Evolutionary conservation across 1,140 invertebrate species (phyloP), one percentile per base, ranked within the genome.

Genomic region (Pogonomyrmex barbatus): DNA sequence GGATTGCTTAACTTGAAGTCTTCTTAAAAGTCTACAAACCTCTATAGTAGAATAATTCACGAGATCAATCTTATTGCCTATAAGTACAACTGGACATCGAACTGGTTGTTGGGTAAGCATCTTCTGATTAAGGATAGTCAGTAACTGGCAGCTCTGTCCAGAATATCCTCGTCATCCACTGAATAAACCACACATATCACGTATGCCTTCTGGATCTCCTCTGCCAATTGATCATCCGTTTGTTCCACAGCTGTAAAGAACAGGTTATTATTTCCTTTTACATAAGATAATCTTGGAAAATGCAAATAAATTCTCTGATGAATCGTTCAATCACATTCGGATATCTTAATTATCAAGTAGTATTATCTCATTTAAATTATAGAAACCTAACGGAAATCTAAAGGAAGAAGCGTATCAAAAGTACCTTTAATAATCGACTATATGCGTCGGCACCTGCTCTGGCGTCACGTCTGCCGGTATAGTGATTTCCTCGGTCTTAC

Each of bases 101-200:
- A 24, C 24, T 24, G 24, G 24, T 97, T 96, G 91, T 96, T 96
- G 17, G 96, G 96, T 47, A 97, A 96, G 91, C 97, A 97, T 91
- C 97, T 96, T 92, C 98, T 96, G 24, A 99, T 97, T 78, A 98
- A 96, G 45, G 99, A 99, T 88, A 99, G 95, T 99, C 99, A 99
- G 93, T 99, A 97, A 17, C 96, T 97, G 52, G 98, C 98, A 81
- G 99, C 97, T 95, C 97, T 97, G 91, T 98, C 97, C 56, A 99
- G 96, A 2, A 98, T 98, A 78, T 98, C 97, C 88, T 99, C 98
- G 95, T 99, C 98, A 84, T 99, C 97, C 4, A 99, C 98, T 47
- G 98, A 97, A 95, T 99, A 99, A 17, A 99, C 99, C 82, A 99
- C 96, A 95, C 99, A 99, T 85, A 99, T 97, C 14, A 99, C 99